These are phyloP conservation scores for Podarcis lilfordi DNA, from an alignment of 2,797 vertebrate species.

Conservation along the genomic window DNA sequence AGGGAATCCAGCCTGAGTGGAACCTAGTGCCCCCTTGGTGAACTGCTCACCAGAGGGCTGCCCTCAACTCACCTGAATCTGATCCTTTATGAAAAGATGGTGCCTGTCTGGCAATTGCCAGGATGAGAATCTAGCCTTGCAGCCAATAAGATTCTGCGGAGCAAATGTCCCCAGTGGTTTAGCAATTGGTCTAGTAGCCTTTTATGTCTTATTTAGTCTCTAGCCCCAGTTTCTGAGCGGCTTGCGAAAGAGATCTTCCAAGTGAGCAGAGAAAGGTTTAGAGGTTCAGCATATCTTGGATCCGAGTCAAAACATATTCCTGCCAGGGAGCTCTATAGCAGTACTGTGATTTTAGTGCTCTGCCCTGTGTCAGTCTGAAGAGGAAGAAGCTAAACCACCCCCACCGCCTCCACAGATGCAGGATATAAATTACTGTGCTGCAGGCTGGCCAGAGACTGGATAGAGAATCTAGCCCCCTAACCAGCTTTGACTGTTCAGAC, in stretches of 20 bases:
- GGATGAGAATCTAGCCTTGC: neutral
- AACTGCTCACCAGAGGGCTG: neutral
- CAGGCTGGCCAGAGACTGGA: neutral
- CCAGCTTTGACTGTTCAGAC: neutral
- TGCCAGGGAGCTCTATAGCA: neutral
- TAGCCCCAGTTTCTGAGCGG: neutral
- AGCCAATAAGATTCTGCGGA: neutral
- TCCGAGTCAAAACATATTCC: neutral
- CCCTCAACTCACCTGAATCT: neutral
- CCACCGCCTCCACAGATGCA: neutral
- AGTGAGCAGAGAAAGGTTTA: neutral
- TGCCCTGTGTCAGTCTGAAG: neutral
- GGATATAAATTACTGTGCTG: neutral
- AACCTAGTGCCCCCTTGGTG: neutral
- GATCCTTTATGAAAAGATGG: neutral
- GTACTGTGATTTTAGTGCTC: neutral
- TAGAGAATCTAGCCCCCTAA: neutral
- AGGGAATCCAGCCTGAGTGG: neutral
- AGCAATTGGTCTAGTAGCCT: neutral
- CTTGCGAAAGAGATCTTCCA: conserved; percentile 4
- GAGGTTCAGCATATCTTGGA: neutral
- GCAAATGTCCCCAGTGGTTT: neutral
- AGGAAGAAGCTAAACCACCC: neutral
- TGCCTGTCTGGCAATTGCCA: neutral
- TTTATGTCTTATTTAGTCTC: neutral